These are phyloP conservation scores for Phycodurus eques DNA, from an alignment of 2,113 vertebrate species.

Conservation along the genomic window DNA sequence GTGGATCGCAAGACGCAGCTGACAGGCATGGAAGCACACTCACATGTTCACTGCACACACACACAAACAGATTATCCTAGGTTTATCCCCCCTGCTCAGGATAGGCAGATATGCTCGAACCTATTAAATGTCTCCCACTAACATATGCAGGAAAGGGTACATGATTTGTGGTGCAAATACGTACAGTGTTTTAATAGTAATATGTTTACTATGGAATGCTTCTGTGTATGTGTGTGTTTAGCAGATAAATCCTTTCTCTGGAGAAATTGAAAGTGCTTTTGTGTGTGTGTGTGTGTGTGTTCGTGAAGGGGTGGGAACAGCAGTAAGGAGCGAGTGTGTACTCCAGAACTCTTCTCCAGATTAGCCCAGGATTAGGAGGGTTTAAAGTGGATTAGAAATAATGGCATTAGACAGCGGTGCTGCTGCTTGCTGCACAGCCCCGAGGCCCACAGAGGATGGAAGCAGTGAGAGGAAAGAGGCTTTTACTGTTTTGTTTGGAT, in stretches of 20 bases:
- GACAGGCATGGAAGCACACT: conserved; percentile 1
- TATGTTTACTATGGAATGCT: conserved; percentile 42
- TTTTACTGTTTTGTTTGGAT: conserved; percentile 58
- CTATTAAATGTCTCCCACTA: conserved; percentile 72
- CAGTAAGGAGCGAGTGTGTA: conserved; percentile 61
- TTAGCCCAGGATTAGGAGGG: conserved; percentile 74
- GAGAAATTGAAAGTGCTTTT: conserved; percentile 33
- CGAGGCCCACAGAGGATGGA: conserved; percentile 56
- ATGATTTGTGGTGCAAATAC: conserved; percentile 32
- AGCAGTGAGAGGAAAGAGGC: conserved; percentile 36
- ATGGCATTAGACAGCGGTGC: conserved; percentile 70
- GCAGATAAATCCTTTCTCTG: conserved; percentile 55
- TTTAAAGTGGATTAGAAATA: conserved; percentile 74
- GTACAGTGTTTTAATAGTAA: conserved; percentile 34
- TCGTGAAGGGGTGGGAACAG: conserved; percentile 58
- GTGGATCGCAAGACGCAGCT: conserved; percentile 45
- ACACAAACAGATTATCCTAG: conserved; percentile 61
- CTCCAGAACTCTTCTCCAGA: conserved; percentile 71
- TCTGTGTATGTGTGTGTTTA: conserved; percentile 28
- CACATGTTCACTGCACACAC: conserved; percentile 29
- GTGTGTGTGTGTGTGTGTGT: conserved; percentile 26
- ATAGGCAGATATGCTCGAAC: conserved; percentile 67
- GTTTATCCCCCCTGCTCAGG: conserved; percentile 63
- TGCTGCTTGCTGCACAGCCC: conserved; percentile 52
- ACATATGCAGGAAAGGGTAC: conserved; percentile 57